These are phyloP conservation scores for Actinernus sp. DNA, from an alignment of 92 coral and sea anemone species.

Conservation along the genomic window DNA sequence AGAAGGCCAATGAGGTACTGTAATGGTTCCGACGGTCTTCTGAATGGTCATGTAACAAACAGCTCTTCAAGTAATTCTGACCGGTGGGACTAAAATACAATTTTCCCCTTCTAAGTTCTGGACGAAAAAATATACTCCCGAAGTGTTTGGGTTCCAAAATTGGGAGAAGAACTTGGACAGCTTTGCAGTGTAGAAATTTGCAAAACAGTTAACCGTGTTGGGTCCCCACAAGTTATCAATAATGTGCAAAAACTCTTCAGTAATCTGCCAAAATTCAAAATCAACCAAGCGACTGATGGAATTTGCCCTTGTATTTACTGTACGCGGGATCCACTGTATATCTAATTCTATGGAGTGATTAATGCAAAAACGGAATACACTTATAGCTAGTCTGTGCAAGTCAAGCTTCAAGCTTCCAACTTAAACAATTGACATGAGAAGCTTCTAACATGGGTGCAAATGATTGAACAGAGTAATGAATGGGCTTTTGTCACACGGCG, in stretches of 20 bases:
- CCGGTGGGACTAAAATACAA: slow-evolving; percentile 47
- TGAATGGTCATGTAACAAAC: slow-evolving; percentile 14
- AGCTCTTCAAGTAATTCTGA: slow-evolving; percentile 7
- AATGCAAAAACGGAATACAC: too few species aligned
- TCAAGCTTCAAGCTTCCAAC: slow-evolving; percentile 63
- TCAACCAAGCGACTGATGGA: slow-evolving; percentile 50
- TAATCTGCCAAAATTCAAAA: slow-evolving; percentile 66
- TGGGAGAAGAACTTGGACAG: slow-evolving; percentile 30
- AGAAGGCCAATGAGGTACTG: too few species aligned
- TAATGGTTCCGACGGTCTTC: slow-evolving; percentile 5
- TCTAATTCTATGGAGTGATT: too few species aligned
- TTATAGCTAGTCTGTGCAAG: too few species aligned
- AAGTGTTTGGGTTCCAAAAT: slow-evolving; percentile 50
- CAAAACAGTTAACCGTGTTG: slow-evolving; percentile 44
- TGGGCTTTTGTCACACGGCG: too few species aligned
- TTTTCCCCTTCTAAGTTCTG: slow-evolving; percentile 24
- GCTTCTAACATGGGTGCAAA: slow-evolving; percentile 21
- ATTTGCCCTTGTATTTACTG: slow-evolving; percentile 65
- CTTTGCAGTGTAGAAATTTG: slow-evolving; percentile 35
- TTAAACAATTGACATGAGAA: slow-evolving; percentile 26
- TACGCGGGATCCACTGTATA: too few species aligned
- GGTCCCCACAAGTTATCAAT: slow-evolving; percentile 22
- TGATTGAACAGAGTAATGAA: slow-evolving; percentile 19
- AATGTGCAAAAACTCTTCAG: slow-evolving; percentile 3
- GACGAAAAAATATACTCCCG: slow-evolving; percentile 54